Base-by-base conservation (phyloP, 2,113 vertebrate species). In the Syngnathus floridae region DNA sequence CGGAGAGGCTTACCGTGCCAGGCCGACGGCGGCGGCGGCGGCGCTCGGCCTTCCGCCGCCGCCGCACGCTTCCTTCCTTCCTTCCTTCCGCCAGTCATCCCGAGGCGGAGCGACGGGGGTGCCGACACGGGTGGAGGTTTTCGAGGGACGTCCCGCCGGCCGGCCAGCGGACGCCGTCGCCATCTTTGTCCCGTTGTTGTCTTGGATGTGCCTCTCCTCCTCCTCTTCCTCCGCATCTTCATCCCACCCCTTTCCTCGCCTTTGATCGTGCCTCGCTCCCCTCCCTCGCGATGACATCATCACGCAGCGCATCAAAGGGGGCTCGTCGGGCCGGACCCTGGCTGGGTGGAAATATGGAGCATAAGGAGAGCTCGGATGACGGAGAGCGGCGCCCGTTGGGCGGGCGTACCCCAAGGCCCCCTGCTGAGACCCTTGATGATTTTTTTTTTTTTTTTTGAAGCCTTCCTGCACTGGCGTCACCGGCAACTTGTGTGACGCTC, bases 101-200 rank as follows among this genome's bases (percentile, higher is more conserved):
- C 7, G 72, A 51, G 57, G 65, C 71, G 78, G 71, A 65, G 66
- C 72, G 77, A 82, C 71, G 60, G 76, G 67, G 61, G 79, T 74
- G 14, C 13, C 26, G 16, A 56, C 54, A 13, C 13, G 35, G 14
- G 26, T 26, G 13, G 13, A 56, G 54, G 54, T 56, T 56, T 56
- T 35, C 26, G 54, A 26, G 54, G 73, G 84, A 84, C 83, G 81
- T 88, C 88, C 88, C 85, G 62, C 61, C 51, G 13, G 79, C 88
- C 88, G 84, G 62, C 59, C 51, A 6, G 79, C 70, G 77, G 75
- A 66, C 79, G 80, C 76, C 26, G 82, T 84, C 84, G 86, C 88
- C 88, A 87, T 89, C 86, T 89, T 88, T 87, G 86, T 87, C 83
- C 82, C 79, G 88, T 87, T 86, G 86, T 88, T 88, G 88, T 89